These are phyloP conservation scores for Scolopax mira DNA, from an alignment of 2,113 vertebrate genomes.

Conservation along the genomic window DNA sequence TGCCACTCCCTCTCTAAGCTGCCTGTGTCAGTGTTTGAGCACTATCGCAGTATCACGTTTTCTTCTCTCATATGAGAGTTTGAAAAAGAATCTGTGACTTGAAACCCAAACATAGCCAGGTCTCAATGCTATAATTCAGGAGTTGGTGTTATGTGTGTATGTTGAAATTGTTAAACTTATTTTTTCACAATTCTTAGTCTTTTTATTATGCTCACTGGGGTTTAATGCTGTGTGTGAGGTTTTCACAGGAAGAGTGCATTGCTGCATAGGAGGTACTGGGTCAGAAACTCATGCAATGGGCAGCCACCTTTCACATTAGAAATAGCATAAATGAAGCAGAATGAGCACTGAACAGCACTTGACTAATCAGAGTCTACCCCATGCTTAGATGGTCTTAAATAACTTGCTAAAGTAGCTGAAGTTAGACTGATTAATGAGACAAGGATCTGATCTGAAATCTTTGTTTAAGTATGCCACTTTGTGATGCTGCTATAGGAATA, in stretches of 20 bases:
- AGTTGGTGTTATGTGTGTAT: not conserved
- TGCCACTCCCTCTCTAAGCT: not conserved
- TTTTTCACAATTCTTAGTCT: not conserved
- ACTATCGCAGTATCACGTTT: not conserved
- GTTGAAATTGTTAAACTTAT: not conserved
- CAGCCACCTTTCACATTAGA: not conserved
- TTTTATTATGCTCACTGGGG: not conserved
- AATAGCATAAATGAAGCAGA: not conserved
- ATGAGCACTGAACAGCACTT: not conserved
- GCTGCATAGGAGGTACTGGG: not conserved
- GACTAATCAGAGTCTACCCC: not conserved
- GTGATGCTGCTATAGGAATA: not conserved
- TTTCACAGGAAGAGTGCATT: not conserved
- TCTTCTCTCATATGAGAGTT: not conserved
- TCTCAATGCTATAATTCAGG: not conserved
- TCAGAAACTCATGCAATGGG: not conserved
- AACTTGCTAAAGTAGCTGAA: not conserved
- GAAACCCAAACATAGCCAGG: fast-evolving
- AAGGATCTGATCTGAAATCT: not conserved
- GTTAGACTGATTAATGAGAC: not conserved
- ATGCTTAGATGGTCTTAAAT: not conserved
- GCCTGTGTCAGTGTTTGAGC: not conserved
- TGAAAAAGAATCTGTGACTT: not conserved
- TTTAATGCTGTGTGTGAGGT: not conserved
- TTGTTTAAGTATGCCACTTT: not conserved